Conservation (phyloP, 2,888 invertebrate species). For the Xestobium rufovillosum region DNA sequence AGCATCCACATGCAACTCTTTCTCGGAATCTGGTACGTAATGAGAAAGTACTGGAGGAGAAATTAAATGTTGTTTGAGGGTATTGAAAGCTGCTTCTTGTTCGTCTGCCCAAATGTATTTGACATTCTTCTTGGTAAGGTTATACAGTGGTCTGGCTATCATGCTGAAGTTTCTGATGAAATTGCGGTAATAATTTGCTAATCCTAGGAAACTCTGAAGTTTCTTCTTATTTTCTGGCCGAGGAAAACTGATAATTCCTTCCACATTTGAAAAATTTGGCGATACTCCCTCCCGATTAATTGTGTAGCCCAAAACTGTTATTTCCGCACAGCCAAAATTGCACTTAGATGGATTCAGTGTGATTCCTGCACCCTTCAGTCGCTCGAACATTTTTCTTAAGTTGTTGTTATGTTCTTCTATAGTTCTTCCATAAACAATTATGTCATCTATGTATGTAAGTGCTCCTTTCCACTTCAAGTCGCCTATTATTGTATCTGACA, state of each 20-base stretch:
- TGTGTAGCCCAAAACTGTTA: conserved; percentile 16
- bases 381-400: conserved; percentile 7
- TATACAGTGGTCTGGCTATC: conserved; percentile 11
- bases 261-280: conserved; percentile 21
- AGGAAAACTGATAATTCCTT: conserved; percentile 17
- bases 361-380: conserved; percentile 8
- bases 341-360: conserved; percentile 20
- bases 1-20: background rate
- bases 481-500: conserved; percentile 12
- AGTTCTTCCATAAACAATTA: conserved; percentile 22
- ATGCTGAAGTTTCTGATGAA: conserved; percentile 12
- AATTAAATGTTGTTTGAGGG: conserved; percentile 2
- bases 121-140: conserved; percentile 10
- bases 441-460: conserved; percentile 30
- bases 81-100: background rate
- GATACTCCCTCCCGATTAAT: conserved; percentile 19
- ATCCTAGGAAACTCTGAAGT: conserved; percentile 12
- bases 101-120: conserved; percentile 3
- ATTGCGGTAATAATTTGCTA: conserved; percentile 13
- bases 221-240: conserved; percentile 15
- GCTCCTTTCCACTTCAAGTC: background rate
- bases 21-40: background rate
- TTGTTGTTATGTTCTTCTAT: conserved; percentile 18
- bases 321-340: conserved; percentile 16
- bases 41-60: background rate